These are phyloP conservation scores for Archips crataeganus DNA, from an alignment of 2,888 invertebrate species.

Conservation along the genomic window DNA sequence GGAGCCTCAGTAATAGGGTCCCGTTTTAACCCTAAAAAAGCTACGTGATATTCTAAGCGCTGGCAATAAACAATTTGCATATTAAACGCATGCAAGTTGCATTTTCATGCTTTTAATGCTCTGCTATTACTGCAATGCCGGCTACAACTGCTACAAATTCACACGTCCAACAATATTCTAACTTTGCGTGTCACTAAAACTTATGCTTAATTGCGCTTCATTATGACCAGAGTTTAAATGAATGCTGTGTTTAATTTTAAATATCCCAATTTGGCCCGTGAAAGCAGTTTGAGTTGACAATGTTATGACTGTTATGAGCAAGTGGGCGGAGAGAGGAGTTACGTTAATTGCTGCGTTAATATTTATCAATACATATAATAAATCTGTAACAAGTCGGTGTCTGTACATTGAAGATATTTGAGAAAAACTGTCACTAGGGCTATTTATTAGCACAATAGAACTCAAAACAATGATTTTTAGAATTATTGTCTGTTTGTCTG, in stretches of 20 bases:
- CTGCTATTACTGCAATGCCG: background rate
- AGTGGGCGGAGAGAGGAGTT: background rate
- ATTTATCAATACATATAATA: no score
- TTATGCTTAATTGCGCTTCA: slow-evolving; percentile 8
- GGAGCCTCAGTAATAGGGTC: no score
- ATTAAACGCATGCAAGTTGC: background rate
- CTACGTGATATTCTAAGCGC: background rate
- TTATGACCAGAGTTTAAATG: slow-evolving; percentile 2
- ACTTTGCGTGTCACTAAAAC: slow-evolving; percentile 15
- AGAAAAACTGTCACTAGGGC: no score
- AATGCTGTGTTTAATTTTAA: slow-evolving; percentile 19
- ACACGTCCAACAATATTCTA: slow-evolving; percentile 24
- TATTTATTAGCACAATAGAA: no score
- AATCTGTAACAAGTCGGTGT: no score
- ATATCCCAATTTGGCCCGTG: slow-evolving; percentile 1
- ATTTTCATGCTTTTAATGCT: background rate
- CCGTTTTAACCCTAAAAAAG: no score
- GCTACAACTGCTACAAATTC: background rate
- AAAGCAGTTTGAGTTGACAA: background rate
- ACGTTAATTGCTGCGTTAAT: background rate
- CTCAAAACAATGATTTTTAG: no score
- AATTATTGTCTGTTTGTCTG: no score
- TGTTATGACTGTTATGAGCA: background rate
- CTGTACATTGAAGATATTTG: no score
- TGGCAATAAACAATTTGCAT: background rate